Percentiles rank a stretch among this genome's conserved stretches.
Conservation (phyloP, 2,113 vertebrate genomes). For the Orycteropus afer region DNA sequence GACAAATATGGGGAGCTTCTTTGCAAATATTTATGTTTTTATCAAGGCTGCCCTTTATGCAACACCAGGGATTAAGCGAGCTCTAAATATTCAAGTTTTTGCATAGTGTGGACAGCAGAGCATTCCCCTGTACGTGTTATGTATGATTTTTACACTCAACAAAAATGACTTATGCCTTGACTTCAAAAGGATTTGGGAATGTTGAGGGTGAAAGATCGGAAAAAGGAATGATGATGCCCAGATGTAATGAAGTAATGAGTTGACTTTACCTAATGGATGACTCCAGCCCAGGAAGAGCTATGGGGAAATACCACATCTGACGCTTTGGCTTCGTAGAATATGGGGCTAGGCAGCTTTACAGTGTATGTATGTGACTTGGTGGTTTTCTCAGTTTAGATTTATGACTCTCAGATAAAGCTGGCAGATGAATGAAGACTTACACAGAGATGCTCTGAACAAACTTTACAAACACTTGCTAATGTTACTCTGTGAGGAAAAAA, state of each 20-base stretch:
- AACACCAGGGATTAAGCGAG: neutral
- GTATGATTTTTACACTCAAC: constrained; percentile 7
- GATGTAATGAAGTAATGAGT: constrained; percentile 49
- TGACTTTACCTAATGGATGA: constrained; percentile 48
- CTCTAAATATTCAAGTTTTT: neutral
- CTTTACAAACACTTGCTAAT: neutral
- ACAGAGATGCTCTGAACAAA: neutral
- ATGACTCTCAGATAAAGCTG: constrained; percentile 9
- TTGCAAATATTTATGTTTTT: neutral
- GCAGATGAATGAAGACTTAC: neutral
- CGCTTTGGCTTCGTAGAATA: constrained; percentile 32
- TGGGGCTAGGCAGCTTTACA: constrained; percentile 10
- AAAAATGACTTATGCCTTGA: constrained; percentile 47
- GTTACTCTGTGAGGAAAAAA: constrained; percentile 34
- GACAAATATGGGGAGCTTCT: constrained; percentile 8
- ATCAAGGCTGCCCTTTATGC: neutral
- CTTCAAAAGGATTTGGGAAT: constrained; percentile 39
- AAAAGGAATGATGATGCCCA: constrained; percentile 16
- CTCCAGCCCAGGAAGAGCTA: constrained; percentile 40
- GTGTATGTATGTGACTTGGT: neutral
- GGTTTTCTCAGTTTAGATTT: constrained; percentile 10
- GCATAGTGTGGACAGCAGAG: neutral
- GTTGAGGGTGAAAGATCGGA: constrained; percentile 33
- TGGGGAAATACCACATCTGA: constrained; percentile 45
- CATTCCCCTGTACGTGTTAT: neutral